Percentiles rank a stretch among this genome's conserved stretches.
phyloP scores from a whole-genome alignment of 2,888 invertebrate species.

The Hirtodrosophila duncani region DNA sequence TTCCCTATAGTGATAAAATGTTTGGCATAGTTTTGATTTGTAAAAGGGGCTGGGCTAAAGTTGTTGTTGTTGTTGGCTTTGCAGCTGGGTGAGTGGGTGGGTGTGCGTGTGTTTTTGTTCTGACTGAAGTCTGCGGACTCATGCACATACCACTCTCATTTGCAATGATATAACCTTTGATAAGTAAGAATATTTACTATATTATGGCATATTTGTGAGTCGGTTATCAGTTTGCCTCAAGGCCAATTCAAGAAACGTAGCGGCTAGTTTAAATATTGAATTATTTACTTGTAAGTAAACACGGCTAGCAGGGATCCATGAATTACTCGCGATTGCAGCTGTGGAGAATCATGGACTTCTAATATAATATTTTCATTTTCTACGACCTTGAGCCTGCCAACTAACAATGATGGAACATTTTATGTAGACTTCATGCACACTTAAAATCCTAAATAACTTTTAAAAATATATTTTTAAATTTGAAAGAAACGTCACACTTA shows the following conservation, averaged over 20 bases:
- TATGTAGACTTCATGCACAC: too few species aligned
- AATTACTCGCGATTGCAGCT: too few species aligned
- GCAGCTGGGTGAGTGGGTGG: background rate
- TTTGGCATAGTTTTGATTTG: constrained; percentile 49
- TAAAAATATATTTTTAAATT: too few species aligned
- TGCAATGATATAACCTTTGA: constrained; percentile 23
- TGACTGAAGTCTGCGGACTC: too few species aligned
- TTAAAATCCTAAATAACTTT: too few species aligned
- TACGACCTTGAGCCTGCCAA: too few species aligned
- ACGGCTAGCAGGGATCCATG: too few species aligned
- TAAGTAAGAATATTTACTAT: constrained; percentile 14
- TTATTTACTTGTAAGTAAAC: constrained; percentile 1
- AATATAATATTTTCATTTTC: too few species aligned
- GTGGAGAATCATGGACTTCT: too few species aligned
- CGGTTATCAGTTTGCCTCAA: constrained; percentile 10
- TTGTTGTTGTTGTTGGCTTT: background rate
- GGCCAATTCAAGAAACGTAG: constrained; percentile 20
- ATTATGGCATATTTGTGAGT: constrained; percentile 38
- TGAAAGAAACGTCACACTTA: constrained; percentile 78
- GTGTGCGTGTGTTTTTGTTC: too few species aligned
- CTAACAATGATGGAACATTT: too few species aligned
- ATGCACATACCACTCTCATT: too few species aligned
- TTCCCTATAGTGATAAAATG: constrained; percentile 52
- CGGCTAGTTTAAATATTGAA: constrained; percentile 21
- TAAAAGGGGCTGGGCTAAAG: constrained; percentile 13